Evolutionary conservation across 2,113 vertebrate species (phyloP).

Genomic region (Willisornis vidua): DNA sequence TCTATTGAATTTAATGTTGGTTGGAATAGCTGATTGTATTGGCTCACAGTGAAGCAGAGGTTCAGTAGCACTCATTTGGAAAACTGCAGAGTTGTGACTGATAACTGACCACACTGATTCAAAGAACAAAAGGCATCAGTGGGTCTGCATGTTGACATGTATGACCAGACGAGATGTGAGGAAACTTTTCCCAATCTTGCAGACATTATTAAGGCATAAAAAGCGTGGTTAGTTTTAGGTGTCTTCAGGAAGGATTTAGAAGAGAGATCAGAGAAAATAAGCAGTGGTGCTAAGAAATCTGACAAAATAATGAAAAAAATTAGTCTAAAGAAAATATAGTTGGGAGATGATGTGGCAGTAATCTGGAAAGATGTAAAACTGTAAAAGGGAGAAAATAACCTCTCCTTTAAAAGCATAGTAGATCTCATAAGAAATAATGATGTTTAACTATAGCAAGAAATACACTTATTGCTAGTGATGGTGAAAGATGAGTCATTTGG

Average conservation of each 20-base stretch:
- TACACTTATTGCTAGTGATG: neutral
- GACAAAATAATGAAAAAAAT: neutral
- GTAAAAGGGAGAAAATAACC: neutral
- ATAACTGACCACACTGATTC: neutral
- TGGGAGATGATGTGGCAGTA: neutral
- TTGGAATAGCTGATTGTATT: neutral
- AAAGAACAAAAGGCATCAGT: neutral
- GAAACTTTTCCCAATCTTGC: neutral
- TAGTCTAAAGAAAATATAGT: neutral
- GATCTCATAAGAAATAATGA: neutral
- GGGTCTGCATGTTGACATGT: neutral
- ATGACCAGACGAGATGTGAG: neutral
- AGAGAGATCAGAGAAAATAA: neutral
- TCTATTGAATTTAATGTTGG: too few species aligned
- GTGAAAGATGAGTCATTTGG: neutral
- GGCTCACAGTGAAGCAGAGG: neutral
- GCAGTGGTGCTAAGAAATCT: neutral
- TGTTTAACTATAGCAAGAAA: neutral
- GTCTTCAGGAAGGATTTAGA: neutral
- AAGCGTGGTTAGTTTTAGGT: neutral
- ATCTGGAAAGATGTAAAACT: neutral
- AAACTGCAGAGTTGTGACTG: neutral
- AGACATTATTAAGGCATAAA: neutral
- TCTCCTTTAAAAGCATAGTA: neutral
- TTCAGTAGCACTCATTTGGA: neutral